Evolutionary conservation across 2,113 vertebrate species (phyloP).

Genomic region (Anser cygnoides): DNA sequence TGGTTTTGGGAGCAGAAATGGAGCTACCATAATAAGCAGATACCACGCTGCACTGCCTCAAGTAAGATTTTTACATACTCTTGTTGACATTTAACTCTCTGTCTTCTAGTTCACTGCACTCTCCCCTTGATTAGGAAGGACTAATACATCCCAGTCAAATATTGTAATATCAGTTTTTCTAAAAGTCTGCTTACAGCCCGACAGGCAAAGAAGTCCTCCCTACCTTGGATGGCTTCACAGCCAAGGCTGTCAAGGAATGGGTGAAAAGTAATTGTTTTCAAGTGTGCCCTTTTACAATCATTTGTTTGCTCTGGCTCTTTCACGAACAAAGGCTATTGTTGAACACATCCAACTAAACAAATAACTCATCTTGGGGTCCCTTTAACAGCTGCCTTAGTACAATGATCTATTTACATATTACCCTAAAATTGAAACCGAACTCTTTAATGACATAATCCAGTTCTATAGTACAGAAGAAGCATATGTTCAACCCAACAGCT

Average conservation of each 20-base stretch:
- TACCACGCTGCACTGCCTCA: neutral
- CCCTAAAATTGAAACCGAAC: constrained; percentile 85
- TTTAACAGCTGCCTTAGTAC: constrained; percentile 86
- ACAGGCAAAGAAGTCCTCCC: constrained; percentile 61
- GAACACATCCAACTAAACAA: constrained; percentile 86
- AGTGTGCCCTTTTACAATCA: constrained; percentile 88
- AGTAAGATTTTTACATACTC: neutral
- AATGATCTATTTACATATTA: constrained; percentile 87
- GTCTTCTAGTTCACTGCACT: constrained; percentile 15
- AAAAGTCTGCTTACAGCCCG: constrained; percentile 57
- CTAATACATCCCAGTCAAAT: constrained; percentile 22
- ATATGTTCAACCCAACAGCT: constrained; percentile 79
- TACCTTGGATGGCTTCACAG: constrained; percentile 82
- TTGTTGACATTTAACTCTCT: constrained; percentile 40
- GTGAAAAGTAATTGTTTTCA: constrained; percentile 88
- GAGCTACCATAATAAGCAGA: neutral
- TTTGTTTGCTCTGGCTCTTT: constrained; percentile 89
- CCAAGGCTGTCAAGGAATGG: constrained; percentile 83
- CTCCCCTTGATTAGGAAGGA: constrained; percentile 25
- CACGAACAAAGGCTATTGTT: constrained; percentile 86
- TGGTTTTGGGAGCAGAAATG: neutral
- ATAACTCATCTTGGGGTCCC: constrained; percentile 84
- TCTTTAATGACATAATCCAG: constrained; percentile 85
- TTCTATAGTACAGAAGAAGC: constrained; percentile 69
- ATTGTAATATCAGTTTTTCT: constrained; percentile 42